Evolutionary conservation across 2,888 invertebrate genomes (phyloP).

Genomic region (Eilema sororculum): DNA sequence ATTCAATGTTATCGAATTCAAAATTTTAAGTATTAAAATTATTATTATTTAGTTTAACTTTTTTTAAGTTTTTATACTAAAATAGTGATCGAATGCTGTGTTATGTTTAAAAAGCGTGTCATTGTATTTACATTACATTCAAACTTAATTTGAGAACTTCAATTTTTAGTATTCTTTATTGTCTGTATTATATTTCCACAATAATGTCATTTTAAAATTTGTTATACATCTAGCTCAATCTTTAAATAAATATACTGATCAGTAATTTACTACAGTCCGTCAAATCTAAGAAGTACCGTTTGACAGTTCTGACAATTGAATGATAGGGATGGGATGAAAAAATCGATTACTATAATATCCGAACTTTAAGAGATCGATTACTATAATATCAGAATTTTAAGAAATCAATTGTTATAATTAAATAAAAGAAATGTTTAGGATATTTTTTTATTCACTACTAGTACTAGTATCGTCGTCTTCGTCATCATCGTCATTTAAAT

Average conservation of each 20-base stretch:
- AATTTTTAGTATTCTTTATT: slow-evolving; percentile 30
- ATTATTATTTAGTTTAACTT: slow-evolving; percentile 43
- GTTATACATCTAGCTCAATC: slow-evolving; percentile 54
- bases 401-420: no score
- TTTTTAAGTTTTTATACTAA: slow-evolving; percentile 59
- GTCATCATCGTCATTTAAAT: no score
- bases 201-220: slow-evolving; percentile 40
- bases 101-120: slow-evolving; percentile 64
- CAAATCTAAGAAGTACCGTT: no score
- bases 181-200: slow-evolving; percentile 27
- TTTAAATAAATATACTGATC: slow-evolving; percentile 52
- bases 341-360: no score
- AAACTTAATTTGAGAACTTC: slow-evolving; percentile 35
- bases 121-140: slow-evolving; percentile 54
- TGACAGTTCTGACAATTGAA: no score
- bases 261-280: no score
- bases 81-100: slow-evolving; percentile 76
- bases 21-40: slow-evolving; percentile 51
- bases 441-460: no score
- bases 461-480: no score
- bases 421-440: no score
- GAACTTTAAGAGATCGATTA: no score
- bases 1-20: slow-evolving; percentile 49
- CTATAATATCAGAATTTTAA: no score
- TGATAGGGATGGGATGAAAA: no score